Percentiles rank a stretch among this genome's conserved stretches.
These are phyloP conservation scores for Eupithecia vulgata DNA, from an alignment of 2,888 invertebrate genomes.

Conservation along the genomic window DNA sequence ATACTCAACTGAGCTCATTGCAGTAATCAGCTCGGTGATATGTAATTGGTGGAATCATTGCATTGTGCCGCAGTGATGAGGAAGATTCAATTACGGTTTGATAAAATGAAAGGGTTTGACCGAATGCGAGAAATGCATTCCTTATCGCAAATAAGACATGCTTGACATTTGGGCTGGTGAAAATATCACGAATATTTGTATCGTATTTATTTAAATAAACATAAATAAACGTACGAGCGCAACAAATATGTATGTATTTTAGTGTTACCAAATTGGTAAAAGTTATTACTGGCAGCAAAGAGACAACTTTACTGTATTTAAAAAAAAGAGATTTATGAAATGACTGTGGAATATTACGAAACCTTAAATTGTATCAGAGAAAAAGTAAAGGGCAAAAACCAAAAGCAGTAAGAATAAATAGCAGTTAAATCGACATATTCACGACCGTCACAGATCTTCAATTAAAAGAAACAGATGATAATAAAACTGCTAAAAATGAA, in stretches of 20 bases:
- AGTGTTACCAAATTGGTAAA: not conserved
- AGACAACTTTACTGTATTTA: not conserved
- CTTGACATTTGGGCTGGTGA: not conserved
- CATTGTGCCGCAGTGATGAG: constrained; percentile 20
- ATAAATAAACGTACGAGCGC: not conserved
- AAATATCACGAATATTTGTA: not conserved
- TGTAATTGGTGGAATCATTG: constrained; percentile 42
- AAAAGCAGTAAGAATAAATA: constrained; percentile 25
- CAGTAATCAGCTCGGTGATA: constrained; percentile 37
- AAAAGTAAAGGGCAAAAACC: constrained; percentile 28
- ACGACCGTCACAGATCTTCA: constrained; percentile 11
- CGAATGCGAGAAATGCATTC: not conserved
- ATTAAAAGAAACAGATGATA: constrained; percentile 29
- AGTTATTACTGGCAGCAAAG: not conserved
- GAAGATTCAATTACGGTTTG: not conserved
- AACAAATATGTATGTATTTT: not conserved
- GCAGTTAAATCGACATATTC: constrained; percentile 30
- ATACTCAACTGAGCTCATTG: constrained; percentile 33
- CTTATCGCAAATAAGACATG: not conserved
- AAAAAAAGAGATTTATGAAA: not conserved
- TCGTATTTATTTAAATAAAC: not conserved
- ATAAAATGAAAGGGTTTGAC: not conserved
- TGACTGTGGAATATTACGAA: constrained; percentile 15
- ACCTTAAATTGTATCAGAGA: constrained; percentile 28
- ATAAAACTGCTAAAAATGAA: constrained; percentile 22